A percentile compares a stretch with the other conserved stretches of the same genome.
Evolutionary conservation across 2,797 vertebrate genomes (phyloP).

Genomic region (Eulemur coronatus): DNA sequence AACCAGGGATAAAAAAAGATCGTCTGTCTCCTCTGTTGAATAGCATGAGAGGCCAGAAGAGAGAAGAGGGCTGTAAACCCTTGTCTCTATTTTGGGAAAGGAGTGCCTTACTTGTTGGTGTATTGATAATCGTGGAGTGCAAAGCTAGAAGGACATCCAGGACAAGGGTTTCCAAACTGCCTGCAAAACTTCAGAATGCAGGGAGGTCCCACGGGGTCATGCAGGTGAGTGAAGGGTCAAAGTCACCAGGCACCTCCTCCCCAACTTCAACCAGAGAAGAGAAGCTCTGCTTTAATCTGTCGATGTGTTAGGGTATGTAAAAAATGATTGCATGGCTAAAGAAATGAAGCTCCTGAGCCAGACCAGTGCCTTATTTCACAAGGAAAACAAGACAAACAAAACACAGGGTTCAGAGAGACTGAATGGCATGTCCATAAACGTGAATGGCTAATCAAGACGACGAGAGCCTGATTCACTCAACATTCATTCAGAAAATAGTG

Average conservation of each 20-base stretch:
- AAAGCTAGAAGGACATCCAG: not conserved
- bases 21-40: not conserved
- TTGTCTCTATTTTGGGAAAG: not conserved
- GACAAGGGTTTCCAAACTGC: slow-evolving; percentile 2
- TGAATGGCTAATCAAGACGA: not conserved
- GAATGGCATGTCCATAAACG: not conserved
- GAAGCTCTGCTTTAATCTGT: not conserved
- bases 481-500: not conserved
- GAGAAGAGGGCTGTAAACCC: not conserved
- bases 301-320: not conserved
- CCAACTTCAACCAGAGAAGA: not conserved
- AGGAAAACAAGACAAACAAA: not conserved
- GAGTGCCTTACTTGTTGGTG: not conserved
- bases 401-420: not conserved
- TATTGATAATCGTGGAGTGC: not conserved
- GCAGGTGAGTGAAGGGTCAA: not conserved
- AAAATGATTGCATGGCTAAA: not conserved
- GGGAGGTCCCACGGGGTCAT: not conserved
- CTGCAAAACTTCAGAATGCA: not conserved
- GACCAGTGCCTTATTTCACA: not conserved
- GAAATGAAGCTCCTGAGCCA: not conserved
- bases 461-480: not conserved
- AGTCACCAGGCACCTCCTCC: not conserved
- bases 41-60: not conserved
- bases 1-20: slow-evolving; percentile 42